phyloP scores from a whole-genome alignment of 2,797 vertebrate species.

The Parauchenoglanis ngamensis region DNA sequence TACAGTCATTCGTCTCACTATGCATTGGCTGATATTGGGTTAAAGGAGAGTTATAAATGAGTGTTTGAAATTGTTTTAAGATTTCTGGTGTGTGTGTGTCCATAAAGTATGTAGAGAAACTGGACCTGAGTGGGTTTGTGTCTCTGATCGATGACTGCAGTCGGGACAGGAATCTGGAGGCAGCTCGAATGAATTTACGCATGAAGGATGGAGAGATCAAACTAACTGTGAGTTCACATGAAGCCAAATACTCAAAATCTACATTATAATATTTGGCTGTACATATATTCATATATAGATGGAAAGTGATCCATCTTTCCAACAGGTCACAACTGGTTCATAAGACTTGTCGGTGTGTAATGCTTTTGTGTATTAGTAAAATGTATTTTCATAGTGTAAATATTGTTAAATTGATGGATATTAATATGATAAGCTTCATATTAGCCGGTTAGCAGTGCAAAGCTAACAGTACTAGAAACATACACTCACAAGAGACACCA shows the following conservation, averaged over 20 bases:
- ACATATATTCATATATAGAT: background rate
- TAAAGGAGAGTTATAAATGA: background rate
- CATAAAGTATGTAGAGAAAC: slow-evolving; percentile 81
- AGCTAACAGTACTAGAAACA: background rate
- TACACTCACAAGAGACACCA: background rate
- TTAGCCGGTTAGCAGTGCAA: background rate
- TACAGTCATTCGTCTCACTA: background rate
- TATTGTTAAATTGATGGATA: background rate
- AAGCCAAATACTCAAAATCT: background rate
- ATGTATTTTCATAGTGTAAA: background rate
- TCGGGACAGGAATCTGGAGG: slow-evolving; percentile 74
- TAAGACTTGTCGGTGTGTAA: background rate
- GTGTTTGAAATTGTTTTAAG: background rate
- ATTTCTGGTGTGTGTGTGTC: background rate
- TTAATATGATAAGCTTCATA: background rate
- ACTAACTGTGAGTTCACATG: slow-evolving; percentile 76
- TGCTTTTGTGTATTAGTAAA: background rate
- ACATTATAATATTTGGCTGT: background rate
- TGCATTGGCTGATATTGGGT: background rate
- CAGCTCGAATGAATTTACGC: slow-evolving; percentile 73
- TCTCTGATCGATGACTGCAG: slow-evolving; percentile 78
- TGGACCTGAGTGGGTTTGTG: slow-evolving; percentile 80
- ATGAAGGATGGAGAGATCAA: slow-evolving; percentile 80
- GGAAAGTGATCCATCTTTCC: background rate
- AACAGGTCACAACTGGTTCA: background rate